Evolutionary conservation across 2,797 vertebrate genomes (phyloP).

Genomic region (Notoglanidium macrostoma): DNA sequence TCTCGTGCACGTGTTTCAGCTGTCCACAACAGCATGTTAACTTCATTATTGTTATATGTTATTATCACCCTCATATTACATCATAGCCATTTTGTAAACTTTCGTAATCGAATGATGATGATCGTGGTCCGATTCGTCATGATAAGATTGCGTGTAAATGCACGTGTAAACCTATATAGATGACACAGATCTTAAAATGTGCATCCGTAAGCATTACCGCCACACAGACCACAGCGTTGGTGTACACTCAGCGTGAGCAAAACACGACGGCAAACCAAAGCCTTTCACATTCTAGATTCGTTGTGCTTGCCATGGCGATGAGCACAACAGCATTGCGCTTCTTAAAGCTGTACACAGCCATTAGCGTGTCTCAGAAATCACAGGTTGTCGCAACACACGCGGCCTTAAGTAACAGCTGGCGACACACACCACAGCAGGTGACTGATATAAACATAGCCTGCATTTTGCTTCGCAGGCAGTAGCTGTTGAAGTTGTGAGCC

Average conservation of each 20-base stretch:
- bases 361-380: slow-evolving; percentile 27
- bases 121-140: background rate
- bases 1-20: background rate
- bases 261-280: background rate
- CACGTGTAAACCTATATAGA: background rate
- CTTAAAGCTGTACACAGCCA: slow-evolving; percentile 17
- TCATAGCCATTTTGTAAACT: background rate
- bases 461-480: background rate
- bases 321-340: background rate
- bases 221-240: background rate
- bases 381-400: slow-evolving; percentile 14
- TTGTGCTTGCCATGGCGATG: background rate
- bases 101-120: too few relatives aligned
- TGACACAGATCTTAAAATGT: background rate
- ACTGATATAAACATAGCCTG: slow-evolving; percentile 41
- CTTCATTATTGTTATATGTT: background rate
- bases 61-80: background rate
- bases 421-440: slow-evolving; percentile 36
- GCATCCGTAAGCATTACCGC: background rate
- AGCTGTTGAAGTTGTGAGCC: background rate
- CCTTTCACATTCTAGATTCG: background rate
- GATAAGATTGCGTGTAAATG: background rate
- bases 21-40: background rate
- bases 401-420: slow-evolving; percentile 36
- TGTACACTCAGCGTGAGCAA: background rate